phyloP scores from a whole-genome alignment of 35 echinoderm and acorn worm genomes.

The Diadema setosum region DNA sequence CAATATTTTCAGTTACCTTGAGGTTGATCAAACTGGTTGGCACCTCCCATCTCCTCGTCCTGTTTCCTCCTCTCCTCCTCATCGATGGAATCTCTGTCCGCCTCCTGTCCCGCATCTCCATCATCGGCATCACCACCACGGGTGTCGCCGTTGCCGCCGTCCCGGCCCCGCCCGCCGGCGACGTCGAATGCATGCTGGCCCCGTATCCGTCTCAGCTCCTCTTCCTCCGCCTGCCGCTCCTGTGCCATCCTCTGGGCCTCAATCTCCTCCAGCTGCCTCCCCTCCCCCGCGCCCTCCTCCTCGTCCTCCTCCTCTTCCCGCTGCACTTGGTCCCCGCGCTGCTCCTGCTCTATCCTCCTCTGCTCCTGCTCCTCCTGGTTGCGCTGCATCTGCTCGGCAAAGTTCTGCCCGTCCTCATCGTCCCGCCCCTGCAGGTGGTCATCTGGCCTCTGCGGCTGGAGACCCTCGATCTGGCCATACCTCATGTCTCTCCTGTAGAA shows the following conservation, averaged over 20 bases:
- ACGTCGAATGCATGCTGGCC: neutral
- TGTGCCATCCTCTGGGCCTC: neutral
- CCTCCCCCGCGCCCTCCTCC: neutral
- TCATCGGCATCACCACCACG: no score
- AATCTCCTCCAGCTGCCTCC: neutral
- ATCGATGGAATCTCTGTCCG: neutral
- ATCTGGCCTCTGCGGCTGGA: neutral
- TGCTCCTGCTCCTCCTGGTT: neutral
- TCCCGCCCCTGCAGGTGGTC: neutral
- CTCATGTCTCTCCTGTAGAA: no score
- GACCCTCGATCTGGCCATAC: neutral
- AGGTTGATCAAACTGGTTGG: neutral
- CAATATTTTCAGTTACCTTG: neutral
- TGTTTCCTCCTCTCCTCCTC: neutral
- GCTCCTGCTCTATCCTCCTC: neutral
- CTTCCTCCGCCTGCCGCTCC: neutral
- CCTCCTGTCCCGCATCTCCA: neutral
- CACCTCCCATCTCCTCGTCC: neutral
- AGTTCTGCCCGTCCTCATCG: neutral
- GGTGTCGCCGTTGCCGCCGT: no score
- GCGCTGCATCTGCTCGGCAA: neutral
- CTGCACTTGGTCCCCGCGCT: neutral
- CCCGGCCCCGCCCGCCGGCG: no score
- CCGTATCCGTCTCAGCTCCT: neutral
- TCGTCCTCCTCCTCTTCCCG: neutral